These are phyloP conservation scores for Gandaritis pyraliata DNA, from an alignment of 2,888 invertebrate genomes.

Conservation along the genomic window DNA sequence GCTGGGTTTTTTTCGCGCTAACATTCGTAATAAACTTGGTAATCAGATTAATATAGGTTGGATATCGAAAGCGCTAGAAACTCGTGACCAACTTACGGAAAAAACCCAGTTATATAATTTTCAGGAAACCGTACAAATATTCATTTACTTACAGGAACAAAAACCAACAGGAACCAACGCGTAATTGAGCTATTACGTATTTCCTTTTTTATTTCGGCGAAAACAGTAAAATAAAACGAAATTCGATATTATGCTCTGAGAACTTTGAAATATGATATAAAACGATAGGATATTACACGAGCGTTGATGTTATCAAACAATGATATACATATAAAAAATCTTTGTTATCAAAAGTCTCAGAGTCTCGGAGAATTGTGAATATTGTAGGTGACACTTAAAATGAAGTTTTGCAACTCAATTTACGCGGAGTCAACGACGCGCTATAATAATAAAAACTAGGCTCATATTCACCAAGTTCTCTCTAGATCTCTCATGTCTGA, in stretches of 20 bases:
- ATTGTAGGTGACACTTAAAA: conserved; percentile 3
- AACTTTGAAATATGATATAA: conserved; percentile 23
- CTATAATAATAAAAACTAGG: neutral
- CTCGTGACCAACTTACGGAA: too few relatives aligned
- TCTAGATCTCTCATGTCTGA: too few relatives aligned
- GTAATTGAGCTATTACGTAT: conserved; percentile 23
- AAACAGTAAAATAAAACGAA: conserved; percentile 20
- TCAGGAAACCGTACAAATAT: conserved; percentile 10
- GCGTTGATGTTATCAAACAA: conserved; percentile 16
- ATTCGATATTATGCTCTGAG: conserved; percentile 26
- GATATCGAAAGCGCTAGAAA: too few relatives aligned
- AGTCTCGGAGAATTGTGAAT: conserved; percentile 16
- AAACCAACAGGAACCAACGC: conserved; percentile 14
- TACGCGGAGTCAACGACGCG: neutral
- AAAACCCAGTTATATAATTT: neutral
- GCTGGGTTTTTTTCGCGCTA: too few relatives aligned
- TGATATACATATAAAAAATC: too few relatives aligned
- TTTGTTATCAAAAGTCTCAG: too few relatives aligned
- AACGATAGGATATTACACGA: conserved; percentile 16
- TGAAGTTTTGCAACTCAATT: neutral
- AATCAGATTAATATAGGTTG: too few relatives aligned
- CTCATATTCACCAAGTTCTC: too few relatives aligned
- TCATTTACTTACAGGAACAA: neutral
- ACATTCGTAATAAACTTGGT: too few relatives aligned
- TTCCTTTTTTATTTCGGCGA: conserved; percentile 3